Conservation (phyloP, 1,140 invertebrate genomes). For the Drosophila elegans region DNA sequence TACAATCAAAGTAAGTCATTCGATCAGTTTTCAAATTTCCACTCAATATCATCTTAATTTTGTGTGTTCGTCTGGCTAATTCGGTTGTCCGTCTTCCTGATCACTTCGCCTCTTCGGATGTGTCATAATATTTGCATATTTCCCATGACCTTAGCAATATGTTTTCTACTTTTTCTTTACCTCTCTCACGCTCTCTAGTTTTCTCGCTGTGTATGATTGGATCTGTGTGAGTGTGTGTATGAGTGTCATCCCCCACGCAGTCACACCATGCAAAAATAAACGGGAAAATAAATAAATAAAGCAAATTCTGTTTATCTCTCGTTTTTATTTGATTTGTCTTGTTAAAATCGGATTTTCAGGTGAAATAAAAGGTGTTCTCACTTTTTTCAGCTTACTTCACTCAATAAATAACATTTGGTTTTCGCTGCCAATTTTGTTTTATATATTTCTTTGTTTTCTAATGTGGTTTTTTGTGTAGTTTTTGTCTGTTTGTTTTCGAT, state of each 20-base stretch:
- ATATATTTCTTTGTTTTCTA: background rate
- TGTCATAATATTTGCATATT: slow-evolving; percentile 29
- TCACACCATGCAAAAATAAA: slow-evolving; percentile 16
- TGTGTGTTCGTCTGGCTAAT: background rate
- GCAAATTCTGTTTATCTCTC: slow-evolving; percentile 25
- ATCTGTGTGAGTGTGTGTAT: slow-evolving; percentile 1
- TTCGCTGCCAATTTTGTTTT: slow-evolving; percentile 9
- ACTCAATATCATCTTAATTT: background rate
- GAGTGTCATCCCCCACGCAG: slow-evolving; percentile 23
- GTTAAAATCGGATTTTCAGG: slow-evolving; percentile 30
- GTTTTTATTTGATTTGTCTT: slow-evolving; percentile 50
- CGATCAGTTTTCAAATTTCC: background rate
- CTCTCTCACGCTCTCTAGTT: background rate
- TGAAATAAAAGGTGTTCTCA: background rate
- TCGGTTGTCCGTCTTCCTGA: slow-evolving; percentile 1
- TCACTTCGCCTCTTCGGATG: slow-evolving; percentile 13
- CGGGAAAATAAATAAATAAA: slow-evolving; percentile 9
- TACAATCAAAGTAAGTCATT: background rate
- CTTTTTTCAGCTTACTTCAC: slow-evolving; percentile 31
- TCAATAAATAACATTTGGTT: slow-evolving; percentile 20
- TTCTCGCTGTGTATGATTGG: background rate
- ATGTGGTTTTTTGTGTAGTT: slow-evolving; percentile 10
- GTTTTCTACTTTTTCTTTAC: background rate
- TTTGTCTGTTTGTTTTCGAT: slow-evolving; percentile 8
- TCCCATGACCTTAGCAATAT: slow-evolving; percentile 30